Percentiles rank a stretch among this genome's conserved stretches.
Evolutionary conservation across 2,113 vertebrate genomes (phyloP).

Genomic region (Gymnocephalus cernua): DNA sequence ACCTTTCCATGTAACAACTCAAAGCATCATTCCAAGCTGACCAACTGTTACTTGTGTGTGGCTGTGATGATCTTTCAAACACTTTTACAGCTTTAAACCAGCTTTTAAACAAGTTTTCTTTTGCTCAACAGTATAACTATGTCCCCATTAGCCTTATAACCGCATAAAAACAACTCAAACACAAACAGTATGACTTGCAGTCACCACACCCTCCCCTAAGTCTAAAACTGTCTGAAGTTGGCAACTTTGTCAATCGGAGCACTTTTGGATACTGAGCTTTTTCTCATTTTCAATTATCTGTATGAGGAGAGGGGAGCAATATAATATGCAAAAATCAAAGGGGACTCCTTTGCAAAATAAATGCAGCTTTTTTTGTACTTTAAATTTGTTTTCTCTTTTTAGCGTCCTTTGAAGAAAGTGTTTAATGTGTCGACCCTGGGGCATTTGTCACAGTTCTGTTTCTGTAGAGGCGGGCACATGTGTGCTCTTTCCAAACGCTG

Average conservation of each 20-base stretch:
- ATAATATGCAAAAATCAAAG: conserved; percentile 70
- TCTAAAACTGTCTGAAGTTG: conserved; percentile 74
- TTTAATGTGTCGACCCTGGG: conserved; percentile 81
- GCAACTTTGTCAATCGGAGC: conserved; percentile 70
- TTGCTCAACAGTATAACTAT: conserved; percentile 67
- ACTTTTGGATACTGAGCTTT: conserved; percentile 73
- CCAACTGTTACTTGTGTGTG: conserved; percentile 63
- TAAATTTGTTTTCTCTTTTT: conserved; percentile 80
- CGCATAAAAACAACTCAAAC: conserved; percentile 79
- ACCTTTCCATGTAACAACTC: conserved; percentile 54
- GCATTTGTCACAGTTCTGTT: conserved; percentile 86
- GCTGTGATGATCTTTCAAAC: conserved; percentile 71
- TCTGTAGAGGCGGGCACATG: conserved; percentile 76
- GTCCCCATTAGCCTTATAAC: conserved; percentile 74
- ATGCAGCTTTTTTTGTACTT: conserved; percentile 83
- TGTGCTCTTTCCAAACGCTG: conserved; percentile 66
- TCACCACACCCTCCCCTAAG: conserved; percentile 59
- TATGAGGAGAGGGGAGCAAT: conserved; percentile 62
- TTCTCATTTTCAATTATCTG: conserved; percentile 74
- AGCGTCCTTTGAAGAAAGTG: conserved; percentile 86
- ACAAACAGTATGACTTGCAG: conserved; percentile 78
- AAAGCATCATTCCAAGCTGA: conserved; percentile 69
- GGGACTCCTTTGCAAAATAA: conserved; percentile 81
- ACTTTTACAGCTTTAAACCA: conserved; percentile 71
- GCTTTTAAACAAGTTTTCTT: conserved; percentile 60